Evolutionary conservation across 2,888 invertebrate genomes (phyloP), one percentile per base, ranked within the genome.

Genomic region (Mesorhabditis spiculigera): DNA sequence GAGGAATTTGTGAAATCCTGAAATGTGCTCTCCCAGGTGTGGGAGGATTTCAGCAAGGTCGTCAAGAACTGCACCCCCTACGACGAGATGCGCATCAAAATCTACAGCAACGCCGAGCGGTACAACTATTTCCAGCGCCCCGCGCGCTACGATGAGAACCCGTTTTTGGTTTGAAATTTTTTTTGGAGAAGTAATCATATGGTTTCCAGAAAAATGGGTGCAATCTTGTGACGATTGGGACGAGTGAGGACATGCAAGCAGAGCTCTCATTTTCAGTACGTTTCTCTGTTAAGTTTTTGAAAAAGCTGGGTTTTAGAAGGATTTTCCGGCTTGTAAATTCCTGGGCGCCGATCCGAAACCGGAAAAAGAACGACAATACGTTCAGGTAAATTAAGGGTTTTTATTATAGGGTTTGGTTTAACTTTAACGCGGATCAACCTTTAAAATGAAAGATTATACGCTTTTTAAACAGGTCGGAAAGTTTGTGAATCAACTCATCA

Each of bases 11-110:
- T 50, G 58, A 50, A 50, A 50, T 50, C 13, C 50, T 50, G 13
- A 50, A 50, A 13, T 1, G 8, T 50, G 2, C 0, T n/a, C 58
- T 50, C n/a, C n/a, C n/a, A 50, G 58, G n/a, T 50, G 10, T 50
- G 58, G 58, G 58, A 50, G n/a, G 58, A 50, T 50, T 50, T 50
- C 58, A 50, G 58, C n/a, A 10, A n/a, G n/a, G n/a, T 50, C n/a
- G 58, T 50, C 10, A 50, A 13, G 58, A 50, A 50, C n/a, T 50
- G 58, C 58, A 50, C 58, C n/a, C 58, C 58, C 10, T 50, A 50
- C 58, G 58, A 50, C n/a, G 58, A 50, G 58, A 50, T 50, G 58
- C 8, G 58, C 10, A 50, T 50, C 58, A 50, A 50, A n/a, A 50
- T 50, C n/a, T 50, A 50, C 58, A 13, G 10, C 10, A 50, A 50